Base-by-base conservation (phyloP, 2,797 vertebrate species). In the Melanotaenia boesemani region DNA sequence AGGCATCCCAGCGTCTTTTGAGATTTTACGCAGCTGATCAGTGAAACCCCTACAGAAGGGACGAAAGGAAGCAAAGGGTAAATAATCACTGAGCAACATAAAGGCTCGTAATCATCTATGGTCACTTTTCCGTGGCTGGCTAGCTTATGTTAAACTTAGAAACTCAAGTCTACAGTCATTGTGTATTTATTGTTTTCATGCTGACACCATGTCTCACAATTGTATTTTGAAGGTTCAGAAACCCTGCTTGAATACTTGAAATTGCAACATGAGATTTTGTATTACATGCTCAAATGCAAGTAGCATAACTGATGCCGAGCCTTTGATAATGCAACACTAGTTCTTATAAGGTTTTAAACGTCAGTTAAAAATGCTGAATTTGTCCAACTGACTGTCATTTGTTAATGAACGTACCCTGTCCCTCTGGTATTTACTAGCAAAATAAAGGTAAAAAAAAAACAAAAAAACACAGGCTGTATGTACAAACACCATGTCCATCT, bases 21-120 rank as follows among this genome's bases (percentile, higher is more conserved):
- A 99, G 92, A 99, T 99, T 91, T 99, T 99, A 54, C 98, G 96
- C 52, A 99, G 94, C 89, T 99, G 98, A 90, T 99, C 98, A 0
- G 98, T 98, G 76, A 99, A 99, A 82, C 90, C 90, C 82, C 92
- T 93, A 10, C 0, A 65, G 0, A 11, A 62, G 30, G 26, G 59
- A 22, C 9, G 5, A 44, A 57, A 56, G 11, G 24, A 22, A 59
- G 30, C 26, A n/a, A 52, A 56, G 11, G 2, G 28, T 5, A 15
- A 30, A 58, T 6, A 18, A 57, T 56, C 7, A 36, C 24, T 20
- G 18, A 41, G 34, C 26, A 52, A 52, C 13, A 28, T 9, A 2
- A 10, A 66, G 12, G 11, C 15, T 16, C 26, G 1, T n/a, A 32
- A 37, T 34, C 20, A 28, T 62, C 68, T 44, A 6, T 2, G 6